A percentile compares a stretch with the other conserved stretches of the same genome.
Conservation (phyloP, 2,888 invertebrate species). For the Lepidochrysops patricia region DNA sequence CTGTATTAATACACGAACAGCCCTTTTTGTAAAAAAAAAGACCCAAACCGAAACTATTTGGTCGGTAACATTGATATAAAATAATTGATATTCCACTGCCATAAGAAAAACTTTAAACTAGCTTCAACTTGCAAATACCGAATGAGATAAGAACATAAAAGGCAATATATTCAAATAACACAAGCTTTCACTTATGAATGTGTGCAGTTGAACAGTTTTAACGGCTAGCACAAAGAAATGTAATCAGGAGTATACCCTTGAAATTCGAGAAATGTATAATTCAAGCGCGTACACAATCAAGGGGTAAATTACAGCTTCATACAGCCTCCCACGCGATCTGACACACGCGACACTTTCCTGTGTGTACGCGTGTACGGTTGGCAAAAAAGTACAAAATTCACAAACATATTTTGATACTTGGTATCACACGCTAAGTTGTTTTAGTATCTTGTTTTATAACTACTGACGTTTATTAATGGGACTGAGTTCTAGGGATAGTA, state of each 20-base stretch:
- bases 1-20: background rate
- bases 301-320: constrained; percentile 71
- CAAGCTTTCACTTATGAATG: background rate
- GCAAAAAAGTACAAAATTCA: background rate
- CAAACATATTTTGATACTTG: too few relatives aligned
- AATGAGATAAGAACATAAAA: background rate
- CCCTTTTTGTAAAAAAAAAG: background rate
- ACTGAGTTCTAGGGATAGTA: too few relatives aligned
- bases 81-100: too few relatives aligned
- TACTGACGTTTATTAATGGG: too few relatives aligned
- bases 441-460: too few relatives aligned
- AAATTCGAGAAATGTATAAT: constrained; percentile 69
- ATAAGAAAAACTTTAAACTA: too few relatives aligned
- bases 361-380: constrained; percentile 31
- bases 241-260: constrained; percentile 62
- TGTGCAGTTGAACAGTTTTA: background rate
- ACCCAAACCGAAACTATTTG: background rate
- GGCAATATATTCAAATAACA: background rate
- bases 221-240: background rate
- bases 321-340: constrained; percentile 61
- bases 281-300: constrained; percentile 71
- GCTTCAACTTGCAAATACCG: background rate
- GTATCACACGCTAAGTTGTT: too few relatives aligned
- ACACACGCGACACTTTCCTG: constrained; percentile 58
- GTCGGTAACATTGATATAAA: background rate